Evolutionary conservation across 2,797 vertebrate species (phyloP).

Genomic region (Forpus xanthops): DNA sequence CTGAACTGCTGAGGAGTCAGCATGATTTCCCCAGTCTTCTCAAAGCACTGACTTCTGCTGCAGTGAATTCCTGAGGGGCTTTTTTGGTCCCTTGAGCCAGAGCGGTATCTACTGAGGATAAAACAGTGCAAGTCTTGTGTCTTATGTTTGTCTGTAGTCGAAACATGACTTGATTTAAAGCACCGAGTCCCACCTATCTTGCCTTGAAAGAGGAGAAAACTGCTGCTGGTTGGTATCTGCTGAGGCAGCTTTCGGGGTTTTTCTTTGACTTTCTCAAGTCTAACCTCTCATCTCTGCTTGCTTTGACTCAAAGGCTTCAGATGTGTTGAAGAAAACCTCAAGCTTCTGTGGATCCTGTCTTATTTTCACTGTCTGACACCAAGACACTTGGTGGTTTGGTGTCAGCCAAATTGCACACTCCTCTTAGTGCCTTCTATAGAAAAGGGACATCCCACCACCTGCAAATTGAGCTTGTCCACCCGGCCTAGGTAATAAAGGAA

Average conservation of each 20-base stretch:
- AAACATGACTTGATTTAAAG: neutral
- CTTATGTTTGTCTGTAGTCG: too few relatives aligned
- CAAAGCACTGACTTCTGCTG: neutral
- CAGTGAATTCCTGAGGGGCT: neutral
- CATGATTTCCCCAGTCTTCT: neutral
- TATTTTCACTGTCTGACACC: neutral
- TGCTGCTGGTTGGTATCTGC: neutral
- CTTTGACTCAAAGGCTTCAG: neutral
- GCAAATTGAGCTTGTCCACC: neutral
- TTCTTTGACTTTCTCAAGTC: neutral
- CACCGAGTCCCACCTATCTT: neutral
- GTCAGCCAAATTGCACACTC: neutral
- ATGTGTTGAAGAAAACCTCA: neutral
- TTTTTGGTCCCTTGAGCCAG: neutral
- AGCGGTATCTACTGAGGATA: neutral
- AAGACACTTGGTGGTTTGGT: neutral
- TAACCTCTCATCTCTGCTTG: neutral
- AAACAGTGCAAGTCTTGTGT: neutral
- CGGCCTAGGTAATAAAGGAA: neutral
- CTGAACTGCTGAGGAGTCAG: neutral
- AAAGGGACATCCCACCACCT: neutral
- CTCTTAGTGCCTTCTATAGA: neutral
- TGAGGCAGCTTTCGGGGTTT: neutral
- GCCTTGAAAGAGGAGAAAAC: neutral
- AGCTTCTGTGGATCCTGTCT: neutral